These are phyloP conservation scores for Drymonia ruficornis DNA, from an alignment of 2,888 invertebrate genomes.

Conservation along the genomic window DNA sequence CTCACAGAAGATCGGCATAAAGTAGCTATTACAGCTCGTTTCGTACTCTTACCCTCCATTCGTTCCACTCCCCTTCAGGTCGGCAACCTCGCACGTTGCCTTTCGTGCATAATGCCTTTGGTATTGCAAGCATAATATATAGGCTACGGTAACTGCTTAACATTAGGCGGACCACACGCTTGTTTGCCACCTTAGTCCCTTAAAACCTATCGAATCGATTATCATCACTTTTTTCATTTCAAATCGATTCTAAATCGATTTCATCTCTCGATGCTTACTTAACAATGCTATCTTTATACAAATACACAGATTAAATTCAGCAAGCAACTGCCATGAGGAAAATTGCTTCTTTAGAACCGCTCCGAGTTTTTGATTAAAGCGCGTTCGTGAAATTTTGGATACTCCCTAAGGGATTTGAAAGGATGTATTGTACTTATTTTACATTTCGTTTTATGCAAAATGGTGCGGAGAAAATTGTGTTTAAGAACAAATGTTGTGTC, in stretches of 20 bases:
- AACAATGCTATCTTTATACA: slow-evolving; percentile 23
- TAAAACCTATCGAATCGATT: not conserved
- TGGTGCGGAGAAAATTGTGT: not conserved
- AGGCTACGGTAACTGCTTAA: too few relatives aligned
- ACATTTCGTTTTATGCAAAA: not conserved
- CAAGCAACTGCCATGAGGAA: slow-evolving; percentile 21
- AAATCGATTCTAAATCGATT: slow-evolving; percentile 4
- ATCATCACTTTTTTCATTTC: not conserved
- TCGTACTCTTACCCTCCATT: too few relatives aligned
- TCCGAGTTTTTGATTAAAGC: slow-evolving; percentile 28
- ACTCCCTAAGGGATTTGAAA: slow-evolving; percentile 8
- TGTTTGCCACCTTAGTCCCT: too few relatives aligned
- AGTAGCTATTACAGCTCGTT: too few relatives aligned
- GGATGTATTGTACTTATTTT: not conserved
- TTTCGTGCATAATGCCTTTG: too few relatives aligned
- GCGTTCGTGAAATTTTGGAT: slow-evolving; percentile 16
- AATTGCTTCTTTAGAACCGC: slow-evolving; percentile 24
- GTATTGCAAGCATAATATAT: too few relatives aligned
- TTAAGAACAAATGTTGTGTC: too few relatives aligned
- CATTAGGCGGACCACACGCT: too few relatives aligned
- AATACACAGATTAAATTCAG: slow-evolving; percentile 25
- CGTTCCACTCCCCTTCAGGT: too few relatives aligned
- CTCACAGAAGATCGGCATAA: too few relatives aligned
- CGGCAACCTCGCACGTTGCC: too few relatives aligned
- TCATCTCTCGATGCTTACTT: slow-evolving; percentile 20